phyloP scores from a whole-genome alignment of 2,888 invertebrate species.

The Polydrusus cervinus region DNA sequence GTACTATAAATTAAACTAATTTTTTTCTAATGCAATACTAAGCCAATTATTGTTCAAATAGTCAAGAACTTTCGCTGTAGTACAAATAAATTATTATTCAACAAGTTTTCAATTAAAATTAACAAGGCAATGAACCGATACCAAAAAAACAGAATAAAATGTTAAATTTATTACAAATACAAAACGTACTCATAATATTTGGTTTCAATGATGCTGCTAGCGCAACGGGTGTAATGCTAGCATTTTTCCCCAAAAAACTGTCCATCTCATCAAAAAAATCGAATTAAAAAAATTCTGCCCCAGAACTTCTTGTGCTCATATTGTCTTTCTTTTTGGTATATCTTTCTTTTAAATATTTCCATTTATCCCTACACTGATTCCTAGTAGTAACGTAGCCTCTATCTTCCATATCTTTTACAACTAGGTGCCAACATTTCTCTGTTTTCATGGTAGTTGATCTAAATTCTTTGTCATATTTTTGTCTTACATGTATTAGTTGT shows the following conservation, averaged over 20 bases:
- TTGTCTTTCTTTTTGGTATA: conserved; percentile 1
- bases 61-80: neutral
- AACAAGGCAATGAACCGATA: neutral
- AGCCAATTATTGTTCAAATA: neutral
- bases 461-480: neutral
- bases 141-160: neutral
- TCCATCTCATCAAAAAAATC: neutral
- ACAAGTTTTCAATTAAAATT: neutral
- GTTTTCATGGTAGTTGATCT: conserved; percentile 1
- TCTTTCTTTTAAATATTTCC: conserved; percentile 1
- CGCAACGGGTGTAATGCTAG: neutral
- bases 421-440: neutral
- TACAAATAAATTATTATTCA: neutral
- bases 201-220: neutral
- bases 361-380: neutral
- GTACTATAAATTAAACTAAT: neutral
- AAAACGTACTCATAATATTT: neutral
- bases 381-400: neutral
- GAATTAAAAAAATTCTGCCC: neutral
- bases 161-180: neutral
- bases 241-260: neutral
- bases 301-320: neutral
- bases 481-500: neutral
- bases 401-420: neutral
- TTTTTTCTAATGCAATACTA: neutral